These are phyloP conservation scores for Zoanthus sociatus DNA, from an alignment of 92 coral and sea anemone genomes.

Conservation along the genomic window DNA sequence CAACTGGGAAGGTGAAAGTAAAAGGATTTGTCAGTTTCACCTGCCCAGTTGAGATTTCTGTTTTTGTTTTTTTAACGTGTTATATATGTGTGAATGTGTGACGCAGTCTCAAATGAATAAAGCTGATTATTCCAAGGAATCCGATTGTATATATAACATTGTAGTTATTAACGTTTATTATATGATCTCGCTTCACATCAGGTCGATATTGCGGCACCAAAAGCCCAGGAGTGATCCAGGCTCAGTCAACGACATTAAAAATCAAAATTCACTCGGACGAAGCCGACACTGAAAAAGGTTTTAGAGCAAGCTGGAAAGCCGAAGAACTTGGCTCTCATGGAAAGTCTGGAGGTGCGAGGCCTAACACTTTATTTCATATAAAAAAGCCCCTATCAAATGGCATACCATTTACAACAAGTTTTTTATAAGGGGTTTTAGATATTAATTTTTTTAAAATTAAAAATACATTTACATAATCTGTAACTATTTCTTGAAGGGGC, in stretches of 20 bases:
- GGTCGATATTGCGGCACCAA: slow-evolving; percentile 79
- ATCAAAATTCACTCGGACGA: slow-evolving; percentile 82
- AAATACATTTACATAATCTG: not conserved
- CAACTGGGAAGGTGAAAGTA: too few species aligned
- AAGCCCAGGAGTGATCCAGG: slow-evolving; percentile 65
- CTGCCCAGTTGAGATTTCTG: too few species aligned
- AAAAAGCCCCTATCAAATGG: too few species aligned
- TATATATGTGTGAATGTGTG: too few species aligned
- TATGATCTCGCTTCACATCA: not conserved
- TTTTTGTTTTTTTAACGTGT: too few species aligned
- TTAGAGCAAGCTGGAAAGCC: slow-evolving; percentile 76
- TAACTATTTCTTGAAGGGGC: slow-evolving; percentile 36
- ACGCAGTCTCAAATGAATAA: too few species aligned
- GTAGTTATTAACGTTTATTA: too few species aligned
- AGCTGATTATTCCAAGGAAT: too few species aligned
- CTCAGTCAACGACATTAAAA: slow-evolving; percentile 74
- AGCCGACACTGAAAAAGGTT: slow-evolving; percentile 75
- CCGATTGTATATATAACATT: too few species aligned
- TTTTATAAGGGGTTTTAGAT: not conserved
- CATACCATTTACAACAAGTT: too few species aligned
- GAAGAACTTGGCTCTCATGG: slow-evolving; percentile 49
- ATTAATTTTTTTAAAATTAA: not conserved
- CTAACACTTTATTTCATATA: not conserved
- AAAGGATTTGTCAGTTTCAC: too few species aligned
- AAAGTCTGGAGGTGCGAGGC: not conserved